phyloP scores from a whole-genome alignment of 1,140 invertebrate genomes.

The Chelonus insularis region DNA sequence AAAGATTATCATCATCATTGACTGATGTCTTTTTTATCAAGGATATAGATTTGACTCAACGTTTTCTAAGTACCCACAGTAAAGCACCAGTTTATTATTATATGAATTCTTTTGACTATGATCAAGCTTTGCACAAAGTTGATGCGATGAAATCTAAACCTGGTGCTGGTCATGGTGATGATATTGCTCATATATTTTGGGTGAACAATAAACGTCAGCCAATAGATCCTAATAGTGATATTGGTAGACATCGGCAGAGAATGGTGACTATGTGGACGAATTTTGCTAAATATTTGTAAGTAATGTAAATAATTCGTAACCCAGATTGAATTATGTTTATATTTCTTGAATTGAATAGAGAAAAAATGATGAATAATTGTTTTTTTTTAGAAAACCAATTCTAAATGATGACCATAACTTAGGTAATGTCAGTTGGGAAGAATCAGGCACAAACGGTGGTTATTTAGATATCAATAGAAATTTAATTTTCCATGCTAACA shows the following conservation, averaged over 20 bases:
- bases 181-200: slow-evolving; percentile 22
- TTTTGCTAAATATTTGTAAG: slow-evolving; percentile 39
- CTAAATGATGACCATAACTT: too few species aligned
- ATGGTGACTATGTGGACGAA: slow-evolving; percentile 25
- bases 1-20: too few species aligned
- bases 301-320: too few species aligned
- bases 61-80: not conserved
- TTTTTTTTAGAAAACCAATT: too few species aligned
- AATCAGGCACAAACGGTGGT: too few species aligned
- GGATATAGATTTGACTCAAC: slow-evolving; percentile 21
- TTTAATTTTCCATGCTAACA: too few species aligned
- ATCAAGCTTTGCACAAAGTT: not conserved
- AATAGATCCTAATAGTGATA: not conserved
- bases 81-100: slow-evolving; percentile 20
- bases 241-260: not conserved
- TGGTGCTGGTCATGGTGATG: slow-evolving; percentile 18
- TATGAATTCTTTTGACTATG: slow-evolving; percentile 9
- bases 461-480: too few species aligned
- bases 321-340: too few species aligned
- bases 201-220: not conserved
- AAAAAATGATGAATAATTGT: too few species aligned
- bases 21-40: too few species aligned
- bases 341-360: too few species aligned
- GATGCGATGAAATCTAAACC: not conserved
- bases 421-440: too few species aligned